Evolutionary conservation across 2,113 vertebrate species (phyloP).

Genomic region (Clupea harengus): DNA sequence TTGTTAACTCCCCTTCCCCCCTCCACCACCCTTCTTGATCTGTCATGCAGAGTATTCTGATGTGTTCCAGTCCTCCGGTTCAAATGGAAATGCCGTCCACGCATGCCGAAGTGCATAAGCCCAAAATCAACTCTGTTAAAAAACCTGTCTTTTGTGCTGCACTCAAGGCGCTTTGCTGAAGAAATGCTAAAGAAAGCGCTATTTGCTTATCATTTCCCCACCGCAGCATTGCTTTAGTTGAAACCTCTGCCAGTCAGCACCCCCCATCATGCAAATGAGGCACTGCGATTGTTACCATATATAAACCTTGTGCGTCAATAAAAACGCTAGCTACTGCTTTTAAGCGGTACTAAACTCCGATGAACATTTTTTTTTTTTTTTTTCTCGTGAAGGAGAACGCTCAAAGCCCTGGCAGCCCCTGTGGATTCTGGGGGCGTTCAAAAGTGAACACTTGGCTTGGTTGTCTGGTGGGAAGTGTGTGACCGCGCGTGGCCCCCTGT

Average conservation of each 20-base stretch:
- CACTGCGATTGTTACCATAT: neutral
- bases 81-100: conserved; percentile 63
- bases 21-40: conserved; percentile 44
- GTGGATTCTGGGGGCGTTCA: neutral
- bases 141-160: neutral
- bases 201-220: neutral
- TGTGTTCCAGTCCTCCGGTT: conserved; percentile 45
- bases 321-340: neutral
- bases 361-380: neutral
- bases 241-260: neutral
- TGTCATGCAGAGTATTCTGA: conserved; percentile 30
- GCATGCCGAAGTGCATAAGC: conserved; percentile 48
- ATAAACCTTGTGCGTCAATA: neutral
- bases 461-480: conserved; percentile 18
- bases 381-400: too few relatives aligned
- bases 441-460: neutral
- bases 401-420: neutral
- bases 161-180: neutral
- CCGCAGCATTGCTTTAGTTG: neutral
- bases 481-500: conserved; percentile 30
- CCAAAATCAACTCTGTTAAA: conserved; percentile 42
- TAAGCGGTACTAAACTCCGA: neutral
- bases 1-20: neutral
- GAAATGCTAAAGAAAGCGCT: neutral
- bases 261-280: neutral